Conservation (phyloP, 2,797 vertebrate genomes). For the Syndactyla subalaris region DNA sequence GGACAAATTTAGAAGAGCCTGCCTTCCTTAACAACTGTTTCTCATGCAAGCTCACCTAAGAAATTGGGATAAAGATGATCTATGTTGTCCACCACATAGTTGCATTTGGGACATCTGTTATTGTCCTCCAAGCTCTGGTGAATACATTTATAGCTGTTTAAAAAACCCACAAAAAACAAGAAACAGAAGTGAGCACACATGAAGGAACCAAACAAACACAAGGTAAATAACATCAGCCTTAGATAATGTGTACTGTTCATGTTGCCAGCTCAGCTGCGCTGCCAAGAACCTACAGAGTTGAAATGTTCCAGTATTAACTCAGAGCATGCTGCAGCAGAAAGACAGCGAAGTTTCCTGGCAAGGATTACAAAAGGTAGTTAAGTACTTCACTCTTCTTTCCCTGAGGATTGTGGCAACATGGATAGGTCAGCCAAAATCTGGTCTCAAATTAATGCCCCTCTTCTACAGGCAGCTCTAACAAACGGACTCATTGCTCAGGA, state of each 20-base stretch:
- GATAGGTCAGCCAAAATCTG: background rate
- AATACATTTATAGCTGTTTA: slow-evolving; percentile 94
- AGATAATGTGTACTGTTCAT: background rate
- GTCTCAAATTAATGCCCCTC: background rate
- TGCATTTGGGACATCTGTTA: slow-evolving; percentile 98
- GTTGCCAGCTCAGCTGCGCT: background rate
- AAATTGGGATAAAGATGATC: slow-evolving; percentile 99
- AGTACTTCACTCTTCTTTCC: background rate
- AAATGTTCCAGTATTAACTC: background rate
- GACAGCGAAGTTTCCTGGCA: background rate
- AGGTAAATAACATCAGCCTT: background rate
- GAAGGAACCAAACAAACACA: background rate
- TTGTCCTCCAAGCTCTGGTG: slow-evolving; percentile 98
- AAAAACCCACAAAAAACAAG: background rate
- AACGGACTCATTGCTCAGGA: background rate
- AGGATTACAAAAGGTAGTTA: background rate
- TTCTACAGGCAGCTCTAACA: background rate
- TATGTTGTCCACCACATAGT: slow-evolving; percentile 97
- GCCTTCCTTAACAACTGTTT: background rate
- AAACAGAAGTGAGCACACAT: background rate
- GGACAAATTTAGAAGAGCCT: background rate
- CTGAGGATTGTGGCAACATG: background rate
- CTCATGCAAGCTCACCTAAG: slow-evolving; percentile 83
- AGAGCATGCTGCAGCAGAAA: background rate
- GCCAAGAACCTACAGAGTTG: background rate